Evolutionary conservation across 37 sponge, comb jelly and placozoan genomes (phyloP).

Genomic region (Hormiphora californensis): DNA sequence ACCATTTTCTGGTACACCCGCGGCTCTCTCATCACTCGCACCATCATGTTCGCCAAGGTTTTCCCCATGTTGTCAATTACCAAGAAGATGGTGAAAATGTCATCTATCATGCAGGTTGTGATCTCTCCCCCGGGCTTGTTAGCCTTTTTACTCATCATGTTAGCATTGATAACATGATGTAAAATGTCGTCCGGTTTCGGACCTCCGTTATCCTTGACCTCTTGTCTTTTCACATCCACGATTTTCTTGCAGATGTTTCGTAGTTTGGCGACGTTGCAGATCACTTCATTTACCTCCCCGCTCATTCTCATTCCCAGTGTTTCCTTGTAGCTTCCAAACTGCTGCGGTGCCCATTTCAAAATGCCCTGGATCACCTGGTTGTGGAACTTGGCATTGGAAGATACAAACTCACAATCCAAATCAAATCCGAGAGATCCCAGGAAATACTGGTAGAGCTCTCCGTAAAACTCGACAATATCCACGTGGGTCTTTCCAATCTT

Average conservation of each 20-base stretch:
- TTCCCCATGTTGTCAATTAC: conserved; percentile 2
- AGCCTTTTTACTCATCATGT: background rate
- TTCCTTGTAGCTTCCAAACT: background rate
- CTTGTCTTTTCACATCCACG: background rate
- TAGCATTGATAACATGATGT: background rate
- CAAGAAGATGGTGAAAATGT: background rate
- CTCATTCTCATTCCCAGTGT: background rate
- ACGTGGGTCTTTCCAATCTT: background rate
- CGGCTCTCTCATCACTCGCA: background rate
- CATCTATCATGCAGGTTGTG: background rate
- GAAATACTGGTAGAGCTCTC: background rate
- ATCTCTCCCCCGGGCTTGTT: background rate
- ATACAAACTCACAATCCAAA: background rate
- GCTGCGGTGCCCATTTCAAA: background rate
- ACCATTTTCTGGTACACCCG: background rate
- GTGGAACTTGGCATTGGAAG: conserved; percentile 9
- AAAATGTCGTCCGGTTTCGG: conserved; percentile 2
- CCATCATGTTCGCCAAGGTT: background rate
- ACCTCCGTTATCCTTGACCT: no score
- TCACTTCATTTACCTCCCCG: background rate
- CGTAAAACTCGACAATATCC: background rate
- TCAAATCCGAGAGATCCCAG: background rate
- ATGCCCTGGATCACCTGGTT: background rate
- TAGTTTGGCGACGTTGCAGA: background rate
- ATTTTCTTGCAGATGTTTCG: background rate